phyloP scores from a whole-genome alignment of 2,888 invertebrate genomes.

The Incurvaria masculella region DNA sequence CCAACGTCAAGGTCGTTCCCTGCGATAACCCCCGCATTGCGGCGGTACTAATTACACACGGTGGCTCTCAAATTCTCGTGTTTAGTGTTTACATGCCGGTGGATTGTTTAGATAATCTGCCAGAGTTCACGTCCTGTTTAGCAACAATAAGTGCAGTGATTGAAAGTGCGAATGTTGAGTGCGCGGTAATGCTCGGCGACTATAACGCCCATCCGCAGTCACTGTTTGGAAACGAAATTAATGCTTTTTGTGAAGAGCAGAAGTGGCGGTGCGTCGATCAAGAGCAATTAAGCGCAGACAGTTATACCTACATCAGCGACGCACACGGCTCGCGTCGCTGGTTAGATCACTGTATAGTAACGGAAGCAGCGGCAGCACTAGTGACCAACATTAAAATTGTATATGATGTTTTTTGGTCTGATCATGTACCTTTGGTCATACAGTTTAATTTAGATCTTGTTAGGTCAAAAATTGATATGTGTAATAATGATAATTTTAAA shows the following conservation, averaged over 20 bases:
- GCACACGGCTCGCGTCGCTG: no score
- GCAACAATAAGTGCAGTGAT: slow-evolving; percentile 10
- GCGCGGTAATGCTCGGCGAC: slow-evolving; percentile 16
- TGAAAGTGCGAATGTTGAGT: slow-evolving; percentile 10
- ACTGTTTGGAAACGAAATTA: slow-evolving; percentile 15
- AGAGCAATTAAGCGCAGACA: no score
- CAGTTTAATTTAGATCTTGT: no score
- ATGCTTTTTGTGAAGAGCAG: slow-evolving; percentile 13
- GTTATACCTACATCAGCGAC: no score
- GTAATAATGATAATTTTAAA: no score
- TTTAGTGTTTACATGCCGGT: not conserved
- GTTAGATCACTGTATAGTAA: no score
- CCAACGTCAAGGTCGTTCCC: not conserved
- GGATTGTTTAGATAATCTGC: not conserved
- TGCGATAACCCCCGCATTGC: not conserved
- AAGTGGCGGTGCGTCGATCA: no score
- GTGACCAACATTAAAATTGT: no score
- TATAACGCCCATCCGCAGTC: slow-evolving; percentile 18
- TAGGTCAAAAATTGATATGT: no score
- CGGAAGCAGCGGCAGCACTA: no score
- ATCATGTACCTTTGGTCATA: no score
- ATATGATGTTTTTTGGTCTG: no score
- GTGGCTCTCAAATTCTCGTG: not conserved
- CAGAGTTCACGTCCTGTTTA: not conserved
- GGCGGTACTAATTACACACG: not conserved